Percentiles rank a stretch among this genome's conserved stretches.
These are phyloP conservation scores for Iselma pallidipennis DNA, from an alignment of 2,888 invertebrate species.

Conservation along the genomic window DNA sequence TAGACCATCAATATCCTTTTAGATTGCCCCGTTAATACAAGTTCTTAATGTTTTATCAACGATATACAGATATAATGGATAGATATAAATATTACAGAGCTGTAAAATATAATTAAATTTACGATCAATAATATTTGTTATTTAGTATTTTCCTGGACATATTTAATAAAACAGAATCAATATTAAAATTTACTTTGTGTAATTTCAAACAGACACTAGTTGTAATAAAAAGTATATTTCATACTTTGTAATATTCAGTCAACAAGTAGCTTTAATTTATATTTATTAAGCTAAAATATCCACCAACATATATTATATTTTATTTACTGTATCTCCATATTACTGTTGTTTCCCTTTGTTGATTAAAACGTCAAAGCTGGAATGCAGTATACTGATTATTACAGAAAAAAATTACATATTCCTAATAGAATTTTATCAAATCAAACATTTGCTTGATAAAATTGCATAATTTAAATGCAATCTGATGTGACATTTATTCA, in stretches of 20 bases:
- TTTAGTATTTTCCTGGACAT: neutral
- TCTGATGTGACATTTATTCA: constrained; percentile 42
- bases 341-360: no score
- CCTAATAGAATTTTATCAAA: no score
- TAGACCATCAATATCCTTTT: constrained; percentile 38
- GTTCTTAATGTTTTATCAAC: constrained; percentile 23
- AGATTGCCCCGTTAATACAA: constrained; percentile 38
- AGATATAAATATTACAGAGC: constrained; percentile 13
- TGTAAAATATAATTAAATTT: constrained; percentile 7
- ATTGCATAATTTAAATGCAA: constrained; percentile 43
- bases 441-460: constrained; percentile 33
- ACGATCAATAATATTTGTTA: neutral
- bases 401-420: constrained; percentile 4
- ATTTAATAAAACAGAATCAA: neutral
- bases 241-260: neutral
- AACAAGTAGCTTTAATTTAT: neutral
- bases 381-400: neutral
- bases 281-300: neutral
- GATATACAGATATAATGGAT: neutral
- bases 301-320: no score
- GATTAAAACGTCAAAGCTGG: neutral
- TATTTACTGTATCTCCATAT: no score
- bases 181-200: neutral
- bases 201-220: neutral
- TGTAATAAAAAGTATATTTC: neutral